Percentiles rank a stretch among this genome's conserved stretches.
Evolutionary conservation across 2,797 vertebrate genomes (phyloP).

Genomic region (Ctenosaura bakeri): DNA sequence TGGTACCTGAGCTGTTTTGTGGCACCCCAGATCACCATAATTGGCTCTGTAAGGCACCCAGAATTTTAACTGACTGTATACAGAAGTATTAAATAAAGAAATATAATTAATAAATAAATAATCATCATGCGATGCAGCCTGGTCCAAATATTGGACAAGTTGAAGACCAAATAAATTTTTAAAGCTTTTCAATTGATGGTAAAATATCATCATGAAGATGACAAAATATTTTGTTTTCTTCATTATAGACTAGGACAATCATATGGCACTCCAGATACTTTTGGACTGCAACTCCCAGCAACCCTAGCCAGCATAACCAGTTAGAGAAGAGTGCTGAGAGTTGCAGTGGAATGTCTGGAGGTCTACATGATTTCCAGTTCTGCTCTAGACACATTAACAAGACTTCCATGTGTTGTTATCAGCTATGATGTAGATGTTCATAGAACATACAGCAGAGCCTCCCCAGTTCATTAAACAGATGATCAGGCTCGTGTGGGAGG

Average conservation of each 20-base stretch:
- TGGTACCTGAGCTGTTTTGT: neutral
- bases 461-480: neutral
- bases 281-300: too few species aligned
- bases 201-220: neutral
- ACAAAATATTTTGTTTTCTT: too few species aligned
- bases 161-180: neutral
- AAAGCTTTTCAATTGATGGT: neutral
- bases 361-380: neutral
- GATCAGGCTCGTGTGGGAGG: neutral
- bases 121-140: neutral
- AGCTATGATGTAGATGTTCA: neutral
- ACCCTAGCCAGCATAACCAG: neutral
- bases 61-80: neutral
- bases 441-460: neutral
- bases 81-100: neutral
- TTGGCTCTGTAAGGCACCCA: neutral
- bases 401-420: neutral
- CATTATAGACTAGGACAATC: too few species aligned
- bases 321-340: too few species aligned
- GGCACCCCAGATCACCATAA: neutral
- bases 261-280: too few species aligned
- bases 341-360: neutral
- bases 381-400: neutral
- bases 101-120: neutral
- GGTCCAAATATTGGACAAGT: neutral